phyloP scores from a whole-genome alignment of 2,888 invertebrate species.

The Pomacea canaliculata region DNA sequence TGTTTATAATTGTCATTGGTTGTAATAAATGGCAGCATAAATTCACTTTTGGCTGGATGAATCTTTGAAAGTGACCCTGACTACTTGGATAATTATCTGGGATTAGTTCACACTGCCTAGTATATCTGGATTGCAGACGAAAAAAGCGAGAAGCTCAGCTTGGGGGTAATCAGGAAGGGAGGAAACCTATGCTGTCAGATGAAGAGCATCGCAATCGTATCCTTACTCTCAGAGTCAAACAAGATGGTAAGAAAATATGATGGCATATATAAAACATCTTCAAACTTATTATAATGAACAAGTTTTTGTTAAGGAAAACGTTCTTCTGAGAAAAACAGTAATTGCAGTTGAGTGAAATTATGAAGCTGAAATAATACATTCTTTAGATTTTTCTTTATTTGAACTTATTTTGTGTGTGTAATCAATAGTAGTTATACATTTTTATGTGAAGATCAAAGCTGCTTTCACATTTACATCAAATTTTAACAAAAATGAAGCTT shows the following conservation, averaged over 20 bases:
- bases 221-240: neutral
- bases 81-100: too few relatives aligned
- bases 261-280: neutral
- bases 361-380: neutral
- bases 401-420: too few relatives aligned
- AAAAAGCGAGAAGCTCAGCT: neutral
- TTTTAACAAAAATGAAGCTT: too few relatives aligned
- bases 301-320: neutral
- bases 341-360: neutral
- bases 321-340: neutral
- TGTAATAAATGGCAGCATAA: too few relatives aligned
- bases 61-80: too few relatives aligned
- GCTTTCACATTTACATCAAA: too few relatives aligned
- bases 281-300: neutral
- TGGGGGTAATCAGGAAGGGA: neutral
- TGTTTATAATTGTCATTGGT: too few relatives aligned
- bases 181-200: neutral
- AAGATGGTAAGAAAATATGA: neutral
- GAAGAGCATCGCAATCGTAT: neutral
- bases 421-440: neutral
- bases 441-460: neutral
- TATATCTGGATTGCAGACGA: neutral
- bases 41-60: too few relatives aligned
- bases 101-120: too few relatives aligned
- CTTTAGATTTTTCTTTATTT: too few relatives aligned